Evolutionary conservation across 2,113 vertebrate species (phyloP), one percentile per base, ranked within the genome.

Genomic region (Menura novaehollandiae): DNA sequence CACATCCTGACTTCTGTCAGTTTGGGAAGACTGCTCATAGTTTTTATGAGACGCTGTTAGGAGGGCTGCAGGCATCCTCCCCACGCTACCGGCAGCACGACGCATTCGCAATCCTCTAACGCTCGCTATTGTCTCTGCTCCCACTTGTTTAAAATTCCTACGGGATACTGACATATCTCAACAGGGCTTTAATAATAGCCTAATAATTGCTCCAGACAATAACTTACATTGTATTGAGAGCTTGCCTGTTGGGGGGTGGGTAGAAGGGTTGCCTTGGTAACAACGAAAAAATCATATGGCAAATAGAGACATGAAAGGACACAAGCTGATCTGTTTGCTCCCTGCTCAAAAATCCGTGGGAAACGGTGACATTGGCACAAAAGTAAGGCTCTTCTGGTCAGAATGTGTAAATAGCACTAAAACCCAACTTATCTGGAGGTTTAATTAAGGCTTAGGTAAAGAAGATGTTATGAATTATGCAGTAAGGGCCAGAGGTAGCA

Each of bases 161-260:
- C 0, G 7, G 90, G 88, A 91, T 88, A 79, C 91, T 22, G 68
- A 76, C 88, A 58, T 26, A 56, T 93, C 91, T 93, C 95, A 95
- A 66, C 3, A 52, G 88, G 49, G 73, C 83, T 95, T 94, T 95
- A 96, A 93, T 97, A 97, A 97, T 68, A 93, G 95, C 91, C 93
- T 95, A 95, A 95, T 95, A 97, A 97, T 93, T 80, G 86, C 83
- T 92, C 63, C 76, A 95, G 93, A 97, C 86, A 97, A 97, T 95
- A 93, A 95, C 85, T 88, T 86, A 80, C 79, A 96, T 91, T 93
- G 88, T 92, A 93, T 22, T 53, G 60, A 91, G 88, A 58, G 59
- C 75, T 88, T 0, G 63, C 39, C 59, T 89, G 74, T 37, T 15
- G 37, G 62, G 32, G 73, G 59, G 80, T 56, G 83, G 76, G 89